These are phyloP conservation scores for Ennomos quercinarius DNA, from an alignment of 2,888 invertebrate species.

Conservation along the genomic window DNA sequence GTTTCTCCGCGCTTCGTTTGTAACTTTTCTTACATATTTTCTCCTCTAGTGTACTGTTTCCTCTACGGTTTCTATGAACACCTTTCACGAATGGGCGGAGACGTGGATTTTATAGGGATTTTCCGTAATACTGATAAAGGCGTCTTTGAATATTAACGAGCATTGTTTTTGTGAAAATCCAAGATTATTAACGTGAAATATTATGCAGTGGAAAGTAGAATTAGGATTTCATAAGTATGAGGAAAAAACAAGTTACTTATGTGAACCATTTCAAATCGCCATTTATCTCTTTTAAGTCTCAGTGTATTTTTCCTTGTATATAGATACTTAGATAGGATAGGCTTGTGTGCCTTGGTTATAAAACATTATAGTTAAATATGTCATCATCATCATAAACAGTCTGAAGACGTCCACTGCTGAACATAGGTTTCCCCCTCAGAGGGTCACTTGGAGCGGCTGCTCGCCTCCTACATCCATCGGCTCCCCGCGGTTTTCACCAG, in stretches of 20 bases:
- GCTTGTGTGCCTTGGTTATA: too few relatives aligned
- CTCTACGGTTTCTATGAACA: constrained; percentile 14
- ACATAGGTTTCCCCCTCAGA: too few relatives aligned
- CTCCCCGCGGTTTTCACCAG: too few relatives aligned
- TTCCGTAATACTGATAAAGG: constrained; percentile 38
- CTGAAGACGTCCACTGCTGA: too few relatives aligned
- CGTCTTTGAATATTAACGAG: constrained; percentile 34
- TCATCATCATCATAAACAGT: too few relatives aligned
- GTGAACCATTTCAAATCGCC: not conserved
- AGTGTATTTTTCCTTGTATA: too few relatives aligned
- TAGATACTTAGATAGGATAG: too few relatives aligned
- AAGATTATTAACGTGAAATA: constrained; percentile 23
- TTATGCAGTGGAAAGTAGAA: constrained; percentile 17
- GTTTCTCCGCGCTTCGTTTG: too few relatives aligned
- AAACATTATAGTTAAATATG: too few relatives aligned
- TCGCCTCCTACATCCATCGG: too few relatives aligned
- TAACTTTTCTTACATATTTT: constrained; percentile 2
- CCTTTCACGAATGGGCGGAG: constrained; percentile 30
- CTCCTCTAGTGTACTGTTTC: constrained; percentile 2
- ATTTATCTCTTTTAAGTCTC: too few relatives aligned
- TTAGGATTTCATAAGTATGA: constrained; percentile 3
- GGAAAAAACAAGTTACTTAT: not conserved
- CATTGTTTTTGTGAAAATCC: constrained; percentile 30
- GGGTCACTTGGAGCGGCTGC: too few relatives aligned
- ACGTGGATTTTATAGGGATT: constrained; percentile 41